Base-by-base conservation (phyloP, 2,888 invertebrate genomes). In the Agonopterix subpropinquella region DNA sequence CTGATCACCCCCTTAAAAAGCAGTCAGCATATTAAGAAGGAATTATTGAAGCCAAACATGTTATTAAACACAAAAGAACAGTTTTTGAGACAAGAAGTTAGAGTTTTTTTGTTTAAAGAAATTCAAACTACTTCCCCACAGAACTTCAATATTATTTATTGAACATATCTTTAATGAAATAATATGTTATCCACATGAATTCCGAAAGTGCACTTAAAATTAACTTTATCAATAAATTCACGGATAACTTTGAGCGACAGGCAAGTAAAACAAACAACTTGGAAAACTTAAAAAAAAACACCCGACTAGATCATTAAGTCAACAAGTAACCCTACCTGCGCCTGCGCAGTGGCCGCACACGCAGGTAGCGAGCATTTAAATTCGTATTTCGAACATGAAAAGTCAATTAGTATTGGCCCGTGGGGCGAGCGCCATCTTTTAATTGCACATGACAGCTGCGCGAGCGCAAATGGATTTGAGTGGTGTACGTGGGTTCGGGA, bases 361-460 rank as follows among this genome's bases (percentile, higher is more conserved):
- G 58, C 67, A 64, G 68, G 68, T 65, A 63, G 62, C 59, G 56
- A 54, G 58, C 60, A 65, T 67, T 68, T 59, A 61, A 61, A 64
- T 64, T 65, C 61, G 67, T 64, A 65, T 65, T 68, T 64, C 64
- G 67, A 79, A 89, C 89, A 89, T 81, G 87, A 86, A 88, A 89
- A 89, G 79, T 89, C 88, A 89, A 89, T 89, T 89, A 89, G 88
- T 73, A 66, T 49, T 65, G 62, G 67, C 60, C 64, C 57, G 66
- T 64, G 67, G 67, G 70, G 73, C 59, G 67, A 66, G 75, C 75
- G 82, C 81, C 82, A 80, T 79, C 74, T 81, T 65, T 79, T 82
- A 84, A 83, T 84, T 81, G 81, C 69, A 56, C 53, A 53, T 62
- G 80, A 80, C 82, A 78, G 76, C 66, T 80, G 83, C 81, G 80